Base-by-base conservation (phyloP, 2,113 vertebrate species). In the Promerops cafer region DNA sequence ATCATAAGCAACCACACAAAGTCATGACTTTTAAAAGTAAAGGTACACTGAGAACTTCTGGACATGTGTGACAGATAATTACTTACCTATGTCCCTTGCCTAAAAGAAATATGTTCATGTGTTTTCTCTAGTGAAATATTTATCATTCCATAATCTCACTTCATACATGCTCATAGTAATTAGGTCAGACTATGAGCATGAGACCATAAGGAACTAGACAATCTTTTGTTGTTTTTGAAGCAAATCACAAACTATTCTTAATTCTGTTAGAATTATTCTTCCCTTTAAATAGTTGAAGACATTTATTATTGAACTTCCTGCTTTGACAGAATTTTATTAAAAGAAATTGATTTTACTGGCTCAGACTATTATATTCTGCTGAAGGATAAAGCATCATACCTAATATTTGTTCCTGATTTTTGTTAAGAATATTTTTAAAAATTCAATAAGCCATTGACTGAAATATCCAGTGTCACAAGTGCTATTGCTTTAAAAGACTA, bases 271-370 rank as follows among this genome's bases (percentile, higher is more conserved):
- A 78, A 64, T n/a, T 76, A 79, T 89, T 89, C 71, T 53, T 85
- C 81, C 35, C 79, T 89, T 72, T 80, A 72, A 96, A 79, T 50
- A 78, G 86, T 37, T 54, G 40, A 83, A 87, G 22, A 70, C 37
- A 70, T 87, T 93, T 91, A 74, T 94, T 97, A 96, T 68, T 87
- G 44, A 96, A 89, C 65, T 66, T 89, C 50, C 42, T 40, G 37
- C 78, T 89, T 93, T 95, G 74, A 90, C 83, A 87, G 75, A 84
- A 87, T 93, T 90, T 76, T 69, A 76, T 95, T 88, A 90, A 85
- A 87, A 88, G 61, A 79, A 91, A 91, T 94, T 88, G 92, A 96
- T 87, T 93, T 96, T 94, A 83, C 74, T 33, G 47, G 24, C 87
- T 94, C 79, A 70, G 57, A 61, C 64, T 88, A 75, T 61, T 90